These are phyloP conservation scores for Dysmachus trigonus DNA, from an alignment of 2,888 invertebrate genomes.

Conservation along the genomic window DNA sequence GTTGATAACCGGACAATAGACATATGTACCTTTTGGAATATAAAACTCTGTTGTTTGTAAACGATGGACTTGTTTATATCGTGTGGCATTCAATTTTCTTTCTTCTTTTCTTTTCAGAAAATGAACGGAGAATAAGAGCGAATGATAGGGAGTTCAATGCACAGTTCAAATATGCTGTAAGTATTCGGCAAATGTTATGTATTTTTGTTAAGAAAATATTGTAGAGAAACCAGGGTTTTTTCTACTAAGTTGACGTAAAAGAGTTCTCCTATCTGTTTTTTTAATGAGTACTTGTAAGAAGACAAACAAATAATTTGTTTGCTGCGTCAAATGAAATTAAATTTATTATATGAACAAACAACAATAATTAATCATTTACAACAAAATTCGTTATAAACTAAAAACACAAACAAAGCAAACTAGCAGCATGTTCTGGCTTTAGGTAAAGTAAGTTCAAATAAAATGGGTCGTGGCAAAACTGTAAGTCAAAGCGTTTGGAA, in stretches of 20 bases:
- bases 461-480: too few relatives aligned
- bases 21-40: neutral
- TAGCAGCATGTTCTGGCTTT: too few relatives aligned
- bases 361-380: too few relatives aligned
- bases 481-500: too few relatives aligned
- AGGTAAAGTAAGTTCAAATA: too few relatives aligned
- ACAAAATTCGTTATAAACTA: too few relatives aligned
- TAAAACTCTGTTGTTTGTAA: neutral
- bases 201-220: neutral
- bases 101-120: constrained; percentile 73
- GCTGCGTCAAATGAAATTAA: too few relatives aligned
- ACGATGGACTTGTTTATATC: neutral
- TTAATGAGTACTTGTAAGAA: too few relatives aligned
- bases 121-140: constrained; percentile 95
- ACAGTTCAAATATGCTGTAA: constrained; percentile 98
- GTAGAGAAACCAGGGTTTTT: neutral
- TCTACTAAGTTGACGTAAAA: neutral
- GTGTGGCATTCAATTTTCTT: neutral
- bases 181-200: constrained; percentile 61
- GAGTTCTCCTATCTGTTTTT: too few relatives aligned
- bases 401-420: too few relatives aligned
- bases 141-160: constrained; percentile 96
- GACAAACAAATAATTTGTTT: too few relatives aligned
- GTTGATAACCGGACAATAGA: neutral
- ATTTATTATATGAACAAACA: too few relatives aligned